Percentiles rank a stretch among this genome's conserved stretches.
Evolutionary conservation across 2,888 invertebrate species (phyloP).

Genomic region (Muschampia plurimacula): DNA sequence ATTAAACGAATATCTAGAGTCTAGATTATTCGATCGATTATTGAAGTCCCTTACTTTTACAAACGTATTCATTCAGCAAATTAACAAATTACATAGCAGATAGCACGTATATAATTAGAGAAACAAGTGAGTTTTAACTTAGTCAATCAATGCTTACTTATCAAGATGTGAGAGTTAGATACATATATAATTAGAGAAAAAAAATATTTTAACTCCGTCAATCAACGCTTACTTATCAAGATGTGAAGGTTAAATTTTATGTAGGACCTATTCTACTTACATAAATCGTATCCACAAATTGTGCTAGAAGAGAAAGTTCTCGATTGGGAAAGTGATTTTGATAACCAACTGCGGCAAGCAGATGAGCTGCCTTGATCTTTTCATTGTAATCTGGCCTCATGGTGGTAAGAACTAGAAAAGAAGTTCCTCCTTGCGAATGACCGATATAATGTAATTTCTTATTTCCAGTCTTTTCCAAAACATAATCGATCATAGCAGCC

Average conservation of each 20-base stretch:
- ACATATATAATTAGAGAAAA: no score
- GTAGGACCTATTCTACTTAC: no score
- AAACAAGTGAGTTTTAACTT: neutral
- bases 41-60: no score
- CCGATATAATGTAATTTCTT: conserved; percentile 69
- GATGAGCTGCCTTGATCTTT: conserved; percentile 63
- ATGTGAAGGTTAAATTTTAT: neutral
- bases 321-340: conserved; percentile 57
- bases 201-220: neutral
- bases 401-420: conserved; percentile 60
- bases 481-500: conserved; percentile 67
- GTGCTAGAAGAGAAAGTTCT: conserved; percentile 47
- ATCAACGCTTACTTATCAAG: neutral
- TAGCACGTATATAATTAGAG: no score
- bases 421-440: conserved; percentile 72
- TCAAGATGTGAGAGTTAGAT: neutral
- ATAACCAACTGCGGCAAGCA: conserved; percentile 67
- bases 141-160: neutral
- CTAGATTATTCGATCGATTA: no score
- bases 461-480: conserved; percentile 56
- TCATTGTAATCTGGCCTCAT: conserved; percentile 65
- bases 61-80: no score
- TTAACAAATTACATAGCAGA: no score
- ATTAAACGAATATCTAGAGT: no score
- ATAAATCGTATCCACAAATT: conserved; percentile 57